Evolutionary conservation across 2,113 vertebrate genomes (phyloP).

Genomic region (Lipophrys pholis): DNA sequence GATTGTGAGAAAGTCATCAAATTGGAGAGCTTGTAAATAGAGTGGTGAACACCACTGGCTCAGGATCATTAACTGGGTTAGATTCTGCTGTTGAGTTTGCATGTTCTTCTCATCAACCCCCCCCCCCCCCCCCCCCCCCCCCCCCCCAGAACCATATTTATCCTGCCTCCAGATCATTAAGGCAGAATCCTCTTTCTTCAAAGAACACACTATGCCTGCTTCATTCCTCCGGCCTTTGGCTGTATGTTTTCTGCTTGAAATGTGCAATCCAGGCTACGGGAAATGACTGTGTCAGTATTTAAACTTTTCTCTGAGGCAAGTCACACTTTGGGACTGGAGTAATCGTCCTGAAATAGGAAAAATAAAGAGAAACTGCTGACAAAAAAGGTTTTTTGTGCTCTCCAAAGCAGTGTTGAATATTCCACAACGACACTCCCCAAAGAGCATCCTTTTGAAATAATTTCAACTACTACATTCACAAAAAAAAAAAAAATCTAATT

Average conservation of each 20-base stretch:
- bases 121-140: too few relatives aligned
- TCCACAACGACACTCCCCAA: background rate
- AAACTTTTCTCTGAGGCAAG: background rate
- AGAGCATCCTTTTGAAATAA: background rate
- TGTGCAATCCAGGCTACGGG: conserved; percentile 3
- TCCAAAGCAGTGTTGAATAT: background rate
- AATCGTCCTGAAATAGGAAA: background rate
- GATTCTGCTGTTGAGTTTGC: too few relatives aligned
- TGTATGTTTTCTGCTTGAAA: conserved; percentile 1
- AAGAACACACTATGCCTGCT: background rate
- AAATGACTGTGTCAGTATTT: background rate
- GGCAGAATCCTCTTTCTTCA: conserved; percentile 5
- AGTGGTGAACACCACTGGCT: too few relatives aligned
- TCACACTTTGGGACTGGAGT: background rate
- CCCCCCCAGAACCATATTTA: background rate
- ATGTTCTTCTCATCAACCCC: too few relatives aligned
- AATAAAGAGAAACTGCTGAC: background rate
- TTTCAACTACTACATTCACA: background rate
- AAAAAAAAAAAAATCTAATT: too few relatives aligned
- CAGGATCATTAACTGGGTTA: too few relatives aligned
- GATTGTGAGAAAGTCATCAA: background rate
- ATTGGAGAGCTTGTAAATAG: too few relatives aligned
- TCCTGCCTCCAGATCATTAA: background rate
- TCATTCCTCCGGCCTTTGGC: background rate
- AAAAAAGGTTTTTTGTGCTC: background rate